These are phyloP conservation scores for Ammodytes marinus DNA, from an alignment of 2,113 vertebrate genomes.

Conservation along the genomic window DNA sequence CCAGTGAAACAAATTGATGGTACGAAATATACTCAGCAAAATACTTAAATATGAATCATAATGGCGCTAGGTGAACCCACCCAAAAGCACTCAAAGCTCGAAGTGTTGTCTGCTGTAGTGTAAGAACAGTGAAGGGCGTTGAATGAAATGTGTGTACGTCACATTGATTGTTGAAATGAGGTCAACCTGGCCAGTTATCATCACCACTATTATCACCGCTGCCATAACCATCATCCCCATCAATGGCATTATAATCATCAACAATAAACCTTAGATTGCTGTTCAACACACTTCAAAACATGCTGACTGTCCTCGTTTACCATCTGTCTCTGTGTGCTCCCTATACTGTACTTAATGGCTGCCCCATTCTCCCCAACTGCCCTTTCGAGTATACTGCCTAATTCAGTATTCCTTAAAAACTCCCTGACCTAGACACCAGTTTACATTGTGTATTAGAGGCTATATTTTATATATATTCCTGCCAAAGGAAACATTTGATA, in stretches of 20 bases:
- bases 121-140: slow-evolving; percentile 37
- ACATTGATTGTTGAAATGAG: slow-evolving; percentile 43
- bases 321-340: slow-evolving; percentile 42
- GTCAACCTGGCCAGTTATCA: slow-evolving; percentile 58
- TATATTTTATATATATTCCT: slow-evolving; percentile 8
- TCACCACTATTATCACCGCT: slow-evolving; percentile 28
- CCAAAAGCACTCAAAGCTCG: slow-evolving; percentile 31
- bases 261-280: slow-evolving; percentile 59
- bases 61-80: slow-evolving; percentile 24
- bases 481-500: slow-evolving; percentile 8
- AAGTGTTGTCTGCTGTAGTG: slow-evolving; percentile 39
- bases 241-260: slow-evolving; percentile 38
- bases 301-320: slow-evolving; percentile 41
- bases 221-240: slow-evolving; percentile 32
- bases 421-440: neutral
- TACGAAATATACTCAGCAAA: neutral
- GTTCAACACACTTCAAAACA: slow-evolving; percentile 39
- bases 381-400: slow-evolving; percentile 20
- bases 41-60: slow-evolving; percentile 29
- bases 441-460: neutral
- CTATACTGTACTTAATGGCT: slow-evolving; percentile 32
- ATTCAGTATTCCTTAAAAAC: neutral
- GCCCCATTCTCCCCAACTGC: slow-evolving; percentile 8
- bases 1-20: neutral
- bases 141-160: slow-evolving; percentile 13